Evolutionary conservation across 1,140 invertebrate genomes (phyloP).

Genomic region (Antheraea pernyi): DNA sequence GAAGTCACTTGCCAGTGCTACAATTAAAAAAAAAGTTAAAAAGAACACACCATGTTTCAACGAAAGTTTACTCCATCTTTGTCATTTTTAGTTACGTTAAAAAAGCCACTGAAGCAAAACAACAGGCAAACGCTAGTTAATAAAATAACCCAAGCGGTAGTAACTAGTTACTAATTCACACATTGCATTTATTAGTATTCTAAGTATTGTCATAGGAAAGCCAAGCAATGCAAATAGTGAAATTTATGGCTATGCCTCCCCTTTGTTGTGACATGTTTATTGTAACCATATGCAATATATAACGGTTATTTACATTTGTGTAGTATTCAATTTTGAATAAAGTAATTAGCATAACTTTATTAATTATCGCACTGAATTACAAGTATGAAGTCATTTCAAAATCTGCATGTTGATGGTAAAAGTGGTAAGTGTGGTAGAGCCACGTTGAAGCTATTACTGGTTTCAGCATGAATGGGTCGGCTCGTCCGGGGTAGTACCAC

Average conservation of each 20-base stretch:
- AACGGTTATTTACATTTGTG: not conserved
- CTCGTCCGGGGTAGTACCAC: too few species aligned
- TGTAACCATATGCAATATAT: not conserved
- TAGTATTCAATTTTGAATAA: not conserved
- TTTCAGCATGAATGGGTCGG: too few species aligned
- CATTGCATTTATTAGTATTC: conserved; percentile 24
- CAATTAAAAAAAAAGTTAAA: too few species aligned
- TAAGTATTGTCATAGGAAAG: conserved; percentile 35
- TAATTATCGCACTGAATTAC: too few species aligned
- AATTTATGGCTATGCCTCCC: conserved; percentile 17
- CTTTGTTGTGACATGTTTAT: not conserved
- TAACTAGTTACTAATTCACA: conserved; percentile 12
- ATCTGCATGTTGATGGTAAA: too few species aligned
- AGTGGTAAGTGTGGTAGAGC: too few species aligned
- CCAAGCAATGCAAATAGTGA: conserved; percentile 28
- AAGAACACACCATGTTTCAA: too few species aligned
- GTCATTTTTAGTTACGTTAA: too few species aligned
- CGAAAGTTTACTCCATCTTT: too few species aligned
- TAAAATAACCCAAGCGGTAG: not conserved
- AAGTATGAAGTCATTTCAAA: too few species aligned
- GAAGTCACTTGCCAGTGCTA: too few species aligned
- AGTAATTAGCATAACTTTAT: not conserved
- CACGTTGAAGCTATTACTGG: too few species aligned
- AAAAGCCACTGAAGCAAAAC: not conserved
- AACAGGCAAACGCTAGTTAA: not conserved